These are phyloP conservation scores for Emydoidea blandingii DNA, from an alignment of 2,797 vertebrate genomes.

Conservation along the genomic window DNA sequence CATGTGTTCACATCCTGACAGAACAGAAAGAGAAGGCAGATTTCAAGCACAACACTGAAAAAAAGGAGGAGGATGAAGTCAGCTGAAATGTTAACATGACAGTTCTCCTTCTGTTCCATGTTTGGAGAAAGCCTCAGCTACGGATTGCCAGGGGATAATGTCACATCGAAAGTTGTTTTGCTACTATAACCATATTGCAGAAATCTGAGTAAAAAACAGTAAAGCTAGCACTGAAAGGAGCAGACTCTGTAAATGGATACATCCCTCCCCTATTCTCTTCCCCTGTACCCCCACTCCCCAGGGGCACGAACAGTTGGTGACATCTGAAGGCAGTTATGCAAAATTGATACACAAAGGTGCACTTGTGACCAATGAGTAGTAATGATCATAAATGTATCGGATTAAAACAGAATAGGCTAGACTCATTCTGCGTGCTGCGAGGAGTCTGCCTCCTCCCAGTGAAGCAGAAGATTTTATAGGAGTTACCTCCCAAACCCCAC, in stretches of 20 bases:
- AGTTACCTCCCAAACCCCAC: fast-evolving
- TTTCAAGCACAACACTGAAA: conserved; percentile 5
- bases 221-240: background rate
- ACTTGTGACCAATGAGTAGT: background rate
- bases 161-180: background rate
- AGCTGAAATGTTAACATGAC: conserved; percentile 56
- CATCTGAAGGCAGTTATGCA: background rate
- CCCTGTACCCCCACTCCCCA: background rate
- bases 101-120: conserved; percentile 59
- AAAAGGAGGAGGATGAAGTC: conserved; percentile 52
- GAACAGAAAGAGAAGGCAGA: background rate
- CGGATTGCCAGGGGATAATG: conserved; percentile 23
- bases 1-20: background rate
- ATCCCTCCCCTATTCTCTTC: background rate
- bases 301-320: background rate
- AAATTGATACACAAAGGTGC: background rate
- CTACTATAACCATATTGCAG: background rate
- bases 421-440: fast-evolving
- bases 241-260: background rate
- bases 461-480: fast-evolving
- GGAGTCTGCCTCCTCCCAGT: background rate
- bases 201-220: background rate
- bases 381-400: fast-evolving
- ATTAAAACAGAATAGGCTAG: fast-evolving
- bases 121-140: background rate